phyloP scores from a whole-genome alignment of 1,140 invertebrate species.

The Caenorhabditis inopinata region DNA sequence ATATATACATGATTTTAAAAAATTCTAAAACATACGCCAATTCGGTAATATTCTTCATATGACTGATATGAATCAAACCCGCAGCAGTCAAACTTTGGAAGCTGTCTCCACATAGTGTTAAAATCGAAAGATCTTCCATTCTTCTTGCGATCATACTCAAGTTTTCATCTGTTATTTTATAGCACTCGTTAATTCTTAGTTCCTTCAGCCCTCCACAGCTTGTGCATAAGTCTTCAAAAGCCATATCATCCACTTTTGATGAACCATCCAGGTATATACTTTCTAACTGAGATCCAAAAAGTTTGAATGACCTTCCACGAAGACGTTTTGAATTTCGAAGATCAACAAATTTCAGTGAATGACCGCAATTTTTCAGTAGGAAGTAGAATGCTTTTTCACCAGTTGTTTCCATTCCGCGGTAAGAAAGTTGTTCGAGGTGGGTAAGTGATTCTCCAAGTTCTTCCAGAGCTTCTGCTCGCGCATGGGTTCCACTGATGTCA shows the following conservation, averaged over 20 bases:
- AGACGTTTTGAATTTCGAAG: slow-evolving; percentile 57
- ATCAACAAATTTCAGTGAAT: slow-evolving; percentile 53
- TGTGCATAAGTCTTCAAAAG: slow-evolving; percentile 62
- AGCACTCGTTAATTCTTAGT: slow-evolving; percentile 58
- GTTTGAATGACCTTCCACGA: slow-evolving; percentile 59
- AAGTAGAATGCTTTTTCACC: slow-evolving; percentile 63
- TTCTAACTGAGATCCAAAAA: slow-evolving; percentile 60
- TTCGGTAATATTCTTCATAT: slow-evolving; percentile 46
- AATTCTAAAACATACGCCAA: slow-evolving; percentile 48
- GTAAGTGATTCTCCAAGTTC: slow-evolving; percentile 40
- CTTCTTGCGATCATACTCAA: slow-evolving; percentile 59
- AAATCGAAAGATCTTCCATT: slow-evolving; percentile 54
- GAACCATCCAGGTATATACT: slow-evolving; percentile 62
- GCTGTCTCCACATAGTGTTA: slow-evolving; percentile 55
- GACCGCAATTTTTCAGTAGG: slow-evolving; percentile 56
- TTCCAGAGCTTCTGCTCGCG: slow-evolving; percentile 18
- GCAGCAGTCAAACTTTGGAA: slow-evolving; percentile 50
- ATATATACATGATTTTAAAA: too few species aligned
- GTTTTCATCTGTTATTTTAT: slow-evolving; percentile 50
- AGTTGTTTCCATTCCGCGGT: slow-evolving; percentile 58
- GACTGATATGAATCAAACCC: slow-evolving; percentile 46
- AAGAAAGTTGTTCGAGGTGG: slow-evolving; percentile 53
- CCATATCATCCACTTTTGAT: slow-evolving; percentile 51
- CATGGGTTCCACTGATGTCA: slow-evolving; percentile 18
- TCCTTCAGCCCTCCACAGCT: slow-evolving; percentile 52